Evolutionary conservation across 2,888 invertebrate species (phyloP).

Genomic region (Hirtodrosophila trivittata): DNA sequence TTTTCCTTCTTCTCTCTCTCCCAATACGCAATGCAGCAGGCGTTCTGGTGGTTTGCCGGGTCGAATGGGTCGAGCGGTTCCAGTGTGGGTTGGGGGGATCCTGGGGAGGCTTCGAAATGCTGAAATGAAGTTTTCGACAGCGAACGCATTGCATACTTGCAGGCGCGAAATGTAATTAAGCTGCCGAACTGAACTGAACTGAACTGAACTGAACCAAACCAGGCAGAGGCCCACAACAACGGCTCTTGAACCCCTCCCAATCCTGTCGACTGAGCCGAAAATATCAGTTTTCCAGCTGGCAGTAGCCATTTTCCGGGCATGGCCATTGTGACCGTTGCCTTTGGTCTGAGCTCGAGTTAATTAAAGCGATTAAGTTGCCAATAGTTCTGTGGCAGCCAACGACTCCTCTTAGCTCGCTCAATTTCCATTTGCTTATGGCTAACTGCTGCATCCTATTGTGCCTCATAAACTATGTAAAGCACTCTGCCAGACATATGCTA

Average conservation of each 20-base stretch:
- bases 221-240: slow-evolving; percentile 28
- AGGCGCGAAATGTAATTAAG: slow-evolving; percentile 78
- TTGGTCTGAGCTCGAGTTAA: slow-evolving; percentile 55
- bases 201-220: slow-evolving; percentile 18
- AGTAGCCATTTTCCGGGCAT: slow-evolving; percentile 18
- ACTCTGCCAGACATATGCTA: too few species aligned
- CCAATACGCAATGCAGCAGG: slow-evolving; percentile 19
- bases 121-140: slow-evolving; percentile 52
- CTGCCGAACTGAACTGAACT: slow-evolving; percentile 50
- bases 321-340: too few species aligned
- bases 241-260: neutral
- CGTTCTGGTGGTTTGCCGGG: neutral
- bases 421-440: neutral
- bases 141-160: slow-evolving; percentile 66
- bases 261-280: neutral
- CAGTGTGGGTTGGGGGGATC: too few species aligned
- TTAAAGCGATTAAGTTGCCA: slow-evolving; percentile 74
- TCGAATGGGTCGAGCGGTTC: too few species aligned
- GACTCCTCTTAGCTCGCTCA: slow-evolving; percentile 13
- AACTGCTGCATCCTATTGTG: too few species aligned
- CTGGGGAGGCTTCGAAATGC: too few species aligned
- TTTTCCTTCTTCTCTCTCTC: slow-evolving; percentile 13
- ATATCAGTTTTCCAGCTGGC: slow-evolving; percentile 22
- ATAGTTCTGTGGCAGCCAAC: slow-evolving; percentile 53
- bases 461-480: too few species aligned